A percentile compares a stretch with the other conserved stretches of the same genome.
These are phyloP conservation scores for Branchinecta sandiegonensis DNA, from an alignment of 2,888 invertebrate species.

Conservation along the genomic window DNA sequence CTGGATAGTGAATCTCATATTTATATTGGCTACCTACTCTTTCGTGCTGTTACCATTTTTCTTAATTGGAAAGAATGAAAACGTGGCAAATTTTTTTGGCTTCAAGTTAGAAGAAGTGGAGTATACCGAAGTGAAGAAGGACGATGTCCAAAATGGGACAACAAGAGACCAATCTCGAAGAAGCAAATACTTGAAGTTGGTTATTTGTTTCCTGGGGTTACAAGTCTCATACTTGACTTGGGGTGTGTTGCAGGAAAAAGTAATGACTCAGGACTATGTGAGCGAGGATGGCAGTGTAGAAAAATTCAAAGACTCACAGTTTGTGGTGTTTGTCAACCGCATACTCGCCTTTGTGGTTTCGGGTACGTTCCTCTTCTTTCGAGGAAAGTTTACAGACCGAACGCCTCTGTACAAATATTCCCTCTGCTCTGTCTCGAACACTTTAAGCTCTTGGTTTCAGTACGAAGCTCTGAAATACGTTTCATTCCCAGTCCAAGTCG, in stretches of 20 bases:
- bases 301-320: conserved; percentile 83
- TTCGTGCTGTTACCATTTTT: not conserved
- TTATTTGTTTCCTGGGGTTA: conserved; percentile 71
- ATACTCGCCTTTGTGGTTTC: conserved; percentile 66
- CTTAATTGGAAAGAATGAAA: conserved; percentile 4
- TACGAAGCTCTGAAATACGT: conserved; percentile 98
- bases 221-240: conserved; percentile 84
- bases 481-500: conserved; percentile 89
- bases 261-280: conserved; percentile 76
- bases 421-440: conserved; percentile 90
- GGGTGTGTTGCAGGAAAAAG: conserved; percentile 94
- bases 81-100: not conserved
- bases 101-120: not conserved
- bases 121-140: not conserved
- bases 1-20: not conserved
- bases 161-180: not conserved
- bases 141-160: not conserved
- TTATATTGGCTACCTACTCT: not conserved
- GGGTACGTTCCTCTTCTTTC: conserved; percentile 42
- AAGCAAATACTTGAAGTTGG: conserved; percentile 32
- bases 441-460: conserved; percentile 98
- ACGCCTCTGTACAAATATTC: conserved; percentile 88
- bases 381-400: conserved; percentile 32
- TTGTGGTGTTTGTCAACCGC: conserved; percentile 89
- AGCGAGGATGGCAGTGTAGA: conserved; percentile 45